Percentiles rank a stretch among this genome's conserved stretches.
These are phyloP conservation scores for Melanogrammus aeglefinus DNA, from an alignment of 2,797 vertebrate genomes.

Conservation along the genomic window DNA sequence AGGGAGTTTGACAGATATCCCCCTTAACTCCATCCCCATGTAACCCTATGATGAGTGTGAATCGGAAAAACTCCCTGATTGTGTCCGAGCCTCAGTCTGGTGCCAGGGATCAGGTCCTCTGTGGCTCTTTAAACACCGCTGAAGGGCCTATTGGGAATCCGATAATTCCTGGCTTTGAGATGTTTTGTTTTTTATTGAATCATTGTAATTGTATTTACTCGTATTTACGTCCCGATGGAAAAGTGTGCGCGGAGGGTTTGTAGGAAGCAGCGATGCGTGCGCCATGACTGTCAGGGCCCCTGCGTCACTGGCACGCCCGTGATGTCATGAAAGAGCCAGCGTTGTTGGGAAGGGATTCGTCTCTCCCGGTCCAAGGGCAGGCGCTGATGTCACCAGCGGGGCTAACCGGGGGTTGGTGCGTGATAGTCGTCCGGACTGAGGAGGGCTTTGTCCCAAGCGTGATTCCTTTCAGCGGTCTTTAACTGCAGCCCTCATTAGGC, in stretches of 20 bases:
- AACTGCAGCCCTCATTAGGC: too few relatives aligned
- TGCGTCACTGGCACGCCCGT: conserved; percentile 29
- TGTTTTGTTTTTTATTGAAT: background rate
- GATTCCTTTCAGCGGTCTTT: too few relatives aligned
- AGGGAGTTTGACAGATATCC: conserved; percentile 42
- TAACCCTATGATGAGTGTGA: conserved; percentile 37
- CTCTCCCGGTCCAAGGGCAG: conserved; percentile 2
- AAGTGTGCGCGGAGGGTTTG: conserved; percentile 39
- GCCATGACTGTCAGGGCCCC: background rate
- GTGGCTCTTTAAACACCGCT: conserved; percentile 20
- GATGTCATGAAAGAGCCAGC: conserved; percentile 35
- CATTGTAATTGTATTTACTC: background rate
- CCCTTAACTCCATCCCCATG: conserved; percentile 35
- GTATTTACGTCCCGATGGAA: background rate
- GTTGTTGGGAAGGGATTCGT: conserved; percentile 23
- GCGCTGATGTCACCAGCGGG: too few relatives aligned
- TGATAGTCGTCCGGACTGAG: too few relatives aligned
- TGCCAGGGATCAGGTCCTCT: conserved; percentile 37
- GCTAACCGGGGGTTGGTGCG: too few relatives aligned
- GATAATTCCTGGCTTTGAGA: background rate
- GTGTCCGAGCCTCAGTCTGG: conserved; percentile 26
- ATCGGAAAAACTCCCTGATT: conserved; percentile 39
- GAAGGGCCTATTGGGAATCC: conserved; percentile 33
- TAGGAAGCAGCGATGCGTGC: conserved; percentile 12
- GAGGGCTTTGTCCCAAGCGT: too few relatives aligned